Percentiles rank a stretch among this genome's conserved stretches.
phyloP scores from a whole-genome alignment of 2,113 vertebrate species.

The Shinisaurus crocodilurus region DNA sequence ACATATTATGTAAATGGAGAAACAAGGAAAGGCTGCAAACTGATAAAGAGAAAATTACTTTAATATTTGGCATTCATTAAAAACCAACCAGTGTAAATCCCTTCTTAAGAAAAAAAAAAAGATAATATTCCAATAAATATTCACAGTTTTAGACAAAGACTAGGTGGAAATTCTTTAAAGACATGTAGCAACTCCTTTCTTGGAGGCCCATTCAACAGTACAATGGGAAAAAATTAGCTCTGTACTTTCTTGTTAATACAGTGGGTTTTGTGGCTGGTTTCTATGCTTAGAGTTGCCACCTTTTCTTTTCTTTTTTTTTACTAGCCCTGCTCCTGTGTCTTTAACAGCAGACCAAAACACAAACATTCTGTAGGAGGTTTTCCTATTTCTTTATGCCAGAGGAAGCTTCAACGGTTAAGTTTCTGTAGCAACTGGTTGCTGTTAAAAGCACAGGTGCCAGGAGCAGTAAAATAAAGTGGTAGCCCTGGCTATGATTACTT shows the following conservation, averaged over 20 bases:
- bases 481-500: background rate
- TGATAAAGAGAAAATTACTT: constrained; percentile 63
- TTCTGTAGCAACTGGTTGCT: background rate
- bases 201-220: constrained; percentile 49
- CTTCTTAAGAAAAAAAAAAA: constrained; percentile 48
- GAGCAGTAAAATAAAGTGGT: background rate
- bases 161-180: constrained; percentile 32
- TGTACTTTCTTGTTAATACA: background rate
- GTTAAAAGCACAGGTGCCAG: background rate
- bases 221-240: constrained; percentile 7
- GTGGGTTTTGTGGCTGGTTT: constrained; percentile 22
- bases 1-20: constrained; percentile 45
- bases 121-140: constrained; percentile 68
- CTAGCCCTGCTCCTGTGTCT: background rate
- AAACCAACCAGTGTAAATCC: constrained; percentile 54
- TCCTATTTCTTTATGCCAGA: background rate
- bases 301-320: background rate
- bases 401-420: background rate
- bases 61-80: constrained; percentile 48
- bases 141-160: constrained; percentile 43
- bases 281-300: background rate
- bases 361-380: background rate
- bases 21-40: constrained; percentile 48
- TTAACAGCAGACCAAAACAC: background rate
- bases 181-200: constrained; percentile 24